These are phyloP conservation scores for Podabrus alpinus DNA, from an alignment of 2,888 invertebrate species.

Conservation along the genomic window DNA sequence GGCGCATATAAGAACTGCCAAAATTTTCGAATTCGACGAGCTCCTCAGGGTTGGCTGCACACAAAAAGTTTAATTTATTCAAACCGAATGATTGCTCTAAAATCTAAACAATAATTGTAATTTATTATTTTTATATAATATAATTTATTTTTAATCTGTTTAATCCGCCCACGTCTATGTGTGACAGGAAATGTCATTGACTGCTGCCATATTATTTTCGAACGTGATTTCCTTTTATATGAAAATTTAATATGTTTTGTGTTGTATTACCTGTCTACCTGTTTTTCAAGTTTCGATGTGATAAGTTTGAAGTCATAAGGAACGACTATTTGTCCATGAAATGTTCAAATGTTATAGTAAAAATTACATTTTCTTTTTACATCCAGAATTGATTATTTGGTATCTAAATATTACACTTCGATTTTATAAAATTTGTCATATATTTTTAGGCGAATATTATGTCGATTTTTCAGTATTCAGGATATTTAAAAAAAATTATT, in stretches of 20 bases:
- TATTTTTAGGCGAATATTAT: no score
- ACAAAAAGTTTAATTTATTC: no score
- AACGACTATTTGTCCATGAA: not conserved
- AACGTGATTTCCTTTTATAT: not conserved
- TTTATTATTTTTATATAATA: not conserved
- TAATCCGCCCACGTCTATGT: not conserved
- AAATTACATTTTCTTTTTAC: not conserved
- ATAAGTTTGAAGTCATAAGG: not conserved
- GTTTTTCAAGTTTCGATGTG: not conserved
- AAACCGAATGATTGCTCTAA: no score
- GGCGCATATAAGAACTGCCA: slow-evolving; percentile 19
- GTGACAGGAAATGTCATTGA: not conserved
- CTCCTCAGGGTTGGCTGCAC: no score
- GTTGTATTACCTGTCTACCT: not conserved
- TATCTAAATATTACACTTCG: no score
- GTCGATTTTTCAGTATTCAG: no score
- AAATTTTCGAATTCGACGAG: no score
- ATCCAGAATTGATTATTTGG: no score
- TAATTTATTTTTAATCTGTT: not conserved
- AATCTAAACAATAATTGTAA: not conserved
- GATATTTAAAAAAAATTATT: no score
- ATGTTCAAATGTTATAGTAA: not conserved
- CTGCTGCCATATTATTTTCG: not conserved
- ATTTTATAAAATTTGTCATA: no score
- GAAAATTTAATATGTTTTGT: not conserved